phyloP scores from a whole-genome alignment of 2,888 invertebrate genomes.

The Torymus auratus region DNA sequence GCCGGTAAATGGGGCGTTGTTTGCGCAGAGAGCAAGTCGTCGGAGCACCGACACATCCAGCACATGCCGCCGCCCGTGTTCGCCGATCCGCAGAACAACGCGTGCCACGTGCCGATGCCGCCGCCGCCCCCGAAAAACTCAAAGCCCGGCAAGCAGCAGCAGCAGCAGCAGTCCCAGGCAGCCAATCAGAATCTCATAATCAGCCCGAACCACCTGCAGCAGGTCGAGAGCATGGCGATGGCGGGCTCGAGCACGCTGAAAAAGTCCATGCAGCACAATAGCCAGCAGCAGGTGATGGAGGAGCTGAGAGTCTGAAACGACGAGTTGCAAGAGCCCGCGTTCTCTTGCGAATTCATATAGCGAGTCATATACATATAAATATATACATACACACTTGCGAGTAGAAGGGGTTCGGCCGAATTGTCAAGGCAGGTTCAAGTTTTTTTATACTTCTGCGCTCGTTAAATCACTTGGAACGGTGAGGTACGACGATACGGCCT shows the following conservation, averaged over 20 bases:
- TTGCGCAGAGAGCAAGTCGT: conserved; percentile 50
- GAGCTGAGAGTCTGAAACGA: conserved; percentile 87
- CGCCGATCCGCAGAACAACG: conserved; percentile 85
- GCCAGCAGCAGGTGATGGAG: conserved; percentile 83
- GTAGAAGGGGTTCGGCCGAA: no score
- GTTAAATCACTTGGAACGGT: no score
- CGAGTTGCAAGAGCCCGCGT: conserved; percentile 71
- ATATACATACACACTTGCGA: neutral
- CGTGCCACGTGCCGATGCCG: conserved; percentile 80
- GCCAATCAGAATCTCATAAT: conserved; percentile 77
- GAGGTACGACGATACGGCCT: no score
- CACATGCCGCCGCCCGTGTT: conserved; percentile 91
- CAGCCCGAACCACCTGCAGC: conserved; percentile 82
- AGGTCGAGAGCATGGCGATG: conserved; percentile 84
- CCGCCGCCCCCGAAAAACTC: conserved; percentile 87
- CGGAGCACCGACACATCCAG: conserved; percentile 84
- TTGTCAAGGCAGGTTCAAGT: no score
- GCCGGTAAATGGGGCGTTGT: neutral
- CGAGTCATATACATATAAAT: conserved; percentile 2
- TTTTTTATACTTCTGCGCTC: no score
- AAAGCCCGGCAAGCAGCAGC: conserved; percentile 79
- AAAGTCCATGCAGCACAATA: conserved; percentile 77
- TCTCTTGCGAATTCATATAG: conserved; percentile 56
- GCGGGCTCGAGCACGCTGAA: conserved; percentile 86
- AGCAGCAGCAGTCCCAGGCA: conserved; percentile 19